Evolutionary conservation across 2,113 vertebrate genomes (phyloP).

Genomic region (Macquaria australasica): DNA sequence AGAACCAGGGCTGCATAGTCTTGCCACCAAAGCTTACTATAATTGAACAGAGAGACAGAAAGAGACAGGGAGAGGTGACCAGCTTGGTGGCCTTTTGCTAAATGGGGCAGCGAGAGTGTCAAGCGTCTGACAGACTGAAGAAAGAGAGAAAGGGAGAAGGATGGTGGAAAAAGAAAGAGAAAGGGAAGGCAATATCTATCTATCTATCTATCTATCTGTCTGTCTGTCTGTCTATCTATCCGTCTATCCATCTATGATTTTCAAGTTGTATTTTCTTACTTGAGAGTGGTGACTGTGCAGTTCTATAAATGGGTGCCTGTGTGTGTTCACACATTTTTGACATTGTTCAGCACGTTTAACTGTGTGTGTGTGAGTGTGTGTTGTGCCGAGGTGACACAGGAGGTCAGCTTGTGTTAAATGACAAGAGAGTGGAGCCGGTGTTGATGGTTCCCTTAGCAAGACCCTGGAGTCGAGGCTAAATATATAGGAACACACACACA

Average conservation of each 20-base stretch:
- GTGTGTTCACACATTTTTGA: conserved; percentile 24
- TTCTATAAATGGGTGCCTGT: conserved; percentile 17
- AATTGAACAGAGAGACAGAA: conserved; percentile 13
- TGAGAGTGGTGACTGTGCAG: background rate
- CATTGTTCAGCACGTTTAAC: background rate
- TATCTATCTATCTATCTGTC: background rate
- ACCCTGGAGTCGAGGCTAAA: conserved; percentile 57
- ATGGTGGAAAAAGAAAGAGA: background rate
- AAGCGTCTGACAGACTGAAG: conserved; percentile 42
- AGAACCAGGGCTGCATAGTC: background rate
- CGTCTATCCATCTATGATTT: background rate
- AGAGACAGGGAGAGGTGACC: conserved; percentile 21
- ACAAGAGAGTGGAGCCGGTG: conserved; percentile 28
- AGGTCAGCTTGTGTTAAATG: conserved; percentile 70
- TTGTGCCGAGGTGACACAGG: conserved; percentile 24
- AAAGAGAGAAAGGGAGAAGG: conserved; percentile 17
- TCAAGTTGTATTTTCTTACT: background rate
- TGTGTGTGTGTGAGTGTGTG: conserved; percentile 15
- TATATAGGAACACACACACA: conserved; percentile 33
- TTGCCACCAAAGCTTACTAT: background rate
- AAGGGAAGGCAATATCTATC: background rate
- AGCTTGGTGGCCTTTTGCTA: conserved; percentile 37
- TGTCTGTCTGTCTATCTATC: background rate
- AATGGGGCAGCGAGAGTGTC: conserved; percentile 36
- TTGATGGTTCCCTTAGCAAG: conserved; percentile 49